Evolutionary conservation across 2,888 invertebrate genomes (phyloP).

Genomic region (Sthenelais limicola): DNA sequence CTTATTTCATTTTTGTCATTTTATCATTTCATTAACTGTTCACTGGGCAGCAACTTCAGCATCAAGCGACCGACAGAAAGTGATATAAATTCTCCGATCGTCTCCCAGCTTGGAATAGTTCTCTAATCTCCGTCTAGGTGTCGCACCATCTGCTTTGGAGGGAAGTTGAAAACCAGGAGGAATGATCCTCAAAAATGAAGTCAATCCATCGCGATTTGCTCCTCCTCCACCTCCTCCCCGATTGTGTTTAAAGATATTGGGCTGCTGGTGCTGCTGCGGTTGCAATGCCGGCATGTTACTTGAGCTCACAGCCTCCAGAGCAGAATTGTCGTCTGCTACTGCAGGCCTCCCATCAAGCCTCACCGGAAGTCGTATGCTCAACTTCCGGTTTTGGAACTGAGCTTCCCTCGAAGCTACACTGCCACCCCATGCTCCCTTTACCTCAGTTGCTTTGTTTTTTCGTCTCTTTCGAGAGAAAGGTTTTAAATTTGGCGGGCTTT

Average conservation of each 20-base stretch:
- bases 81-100: conserved; percentile 9
- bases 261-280: too few relatives aligned
- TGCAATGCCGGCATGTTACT: conserved; percentile 7
- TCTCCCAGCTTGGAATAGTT: conserved; percentile 19
- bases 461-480: too few relatives aligned
- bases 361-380: too few relatives aligned
- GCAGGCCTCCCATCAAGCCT: too few relatives aligned
- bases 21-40: too few relatives aligned
- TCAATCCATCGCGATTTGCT: not conserved
- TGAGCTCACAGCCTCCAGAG: not conserved
- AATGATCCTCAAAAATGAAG: conserved; percentile 2
- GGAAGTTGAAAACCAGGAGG: conserved; percentile 14
- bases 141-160: not conserved
- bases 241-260: conserved; percentile 1
- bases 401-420: too few relatives aligned
- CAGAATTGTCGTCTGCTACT: not conserved
- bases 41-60: not conserved
- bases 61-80: conserved; percentile 5
- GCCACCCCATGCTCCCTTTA: too few relatives aligned
- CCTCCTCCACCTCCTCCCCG: too few relatives aligned
- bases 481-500: too few relatives aligned
- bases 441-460: too few relatives aligned
- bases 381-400: too few relatives aligned
- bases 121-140: conserved; percentile 1
- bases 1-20: too few relatives aligned